These are phyloP conservation scores for Creontiades dilutus DNA, from an alignment of 2,888 invertebrate species.

Conservation along the genomic window DNA sequence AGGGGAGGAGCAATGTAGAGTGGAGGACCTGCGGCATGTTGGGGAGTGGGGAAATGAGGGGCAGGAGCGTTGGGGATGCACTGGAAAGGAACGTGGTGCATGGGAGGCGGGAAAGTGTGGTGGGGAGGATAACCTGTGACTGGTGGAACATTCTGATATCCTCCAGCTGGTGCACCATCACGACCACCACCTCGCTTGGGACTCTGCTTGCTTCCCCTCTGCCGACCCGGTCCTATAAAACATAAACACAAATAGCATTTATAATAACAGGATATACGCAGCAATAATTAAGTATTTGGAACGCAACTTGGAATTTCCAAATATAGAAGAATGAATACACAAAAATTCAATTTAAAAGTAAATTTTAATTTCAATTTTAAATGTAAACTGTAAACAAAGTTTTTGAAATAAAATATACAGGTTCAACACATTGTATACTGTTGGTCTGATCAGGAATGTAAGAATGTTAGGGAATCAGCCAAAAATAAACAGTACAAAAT, in stretches of 20 bases:
- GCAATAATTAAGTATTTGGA: no score
- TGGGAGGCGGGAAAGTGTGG: background rate
- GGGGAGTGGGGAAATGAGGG: conserved; percentile 66
- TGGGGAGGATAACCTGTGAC: conserved; percentile 43
- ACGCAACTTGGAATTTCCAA: no score
- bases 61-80: conserved; percentile 58
- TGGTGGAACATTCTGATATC: background rate
- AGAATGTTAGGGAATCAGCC: no score
- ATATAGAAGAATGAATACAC: no score
- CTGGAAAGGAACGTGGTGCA: conserved; percentile 60
- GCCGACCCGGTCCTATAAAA: conserved; percentile 48
- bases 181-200: conserved; percentile 64
- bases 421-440: no score
- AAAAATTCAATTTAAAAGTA: no score
- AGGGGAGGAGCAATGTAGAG: conserved; percentile 58
- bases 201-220: conserved; percentile 71
- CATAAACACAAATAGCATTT: background rate
- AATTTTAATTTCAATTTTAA: no score
- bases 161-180: background rate
- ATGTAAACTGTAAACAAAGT: no score
- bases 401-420: no score
- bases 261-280: no score
- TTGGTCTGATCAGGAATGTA: no score
- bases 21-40: conserved; percentile 73
- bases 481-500: no score